phyloP scores from a whole-genome alignment of 1,140 invertebrate species.

The Belonocnema kinseyi region DNA sequence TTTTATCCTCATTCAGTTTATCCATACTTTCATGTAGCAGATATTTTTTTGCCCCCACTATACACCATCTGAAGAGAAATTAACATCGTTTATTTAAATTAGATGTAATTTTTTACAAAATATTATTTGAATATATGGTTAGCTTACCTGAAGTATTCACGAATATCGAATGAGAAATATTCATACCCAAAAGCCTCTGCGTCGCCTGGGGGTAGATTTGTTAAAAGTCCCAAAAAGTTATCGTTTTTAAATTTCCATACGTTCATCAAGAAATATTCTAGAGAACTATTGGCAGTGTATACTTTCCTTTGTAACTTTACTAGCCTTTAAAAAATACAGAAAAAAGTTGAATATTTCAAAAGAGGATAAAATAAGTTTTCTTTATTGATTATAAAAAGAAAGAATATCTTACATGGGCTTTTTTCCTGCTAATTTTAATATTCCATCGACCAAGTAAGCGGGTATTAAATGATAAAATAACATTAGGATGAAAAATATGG shows the following conservation, averaged over 20 bases:
- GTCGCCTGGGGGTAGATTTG: constrained; percentile 80
- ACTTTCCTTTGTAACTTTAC: constrained; percentile 88
- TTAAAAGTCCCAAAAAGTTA: constrained; percentile 81
- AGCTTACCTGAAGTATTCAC: constrained; percentile 64
- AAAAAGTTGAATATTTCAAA: constrained; percentile 10
- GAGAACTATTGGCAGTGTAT: constrained; percentile 83
- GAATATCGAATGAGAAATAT: constrained; percentile 53
- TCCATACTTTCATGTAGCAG: constrained; percentile 78
- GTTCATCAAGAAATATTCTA: constrained; percentile 87
- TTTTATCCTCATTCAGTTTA: constrained; percentile 69
- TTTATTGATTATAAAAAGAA: constrained; percentile 12
- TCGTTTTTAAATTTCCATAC: constrained; percentile 89
- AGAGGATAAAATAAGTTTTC: background rate
- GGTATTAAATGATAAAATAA: constrained; percentile 83
- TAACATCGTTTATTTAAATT: constrained; percentile 70
- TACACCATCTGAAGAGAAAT: constrained; percentile 74
- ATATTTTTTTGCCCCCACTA: constrained; percentile 77
- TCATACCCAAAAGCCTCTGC: constrained; percentile 80
- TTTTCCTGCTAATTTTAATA: constrained; percentile 78
- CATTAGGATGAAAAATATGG: constrained; percentile 76
- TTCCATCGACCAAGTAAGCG: constrained; percentile 81
- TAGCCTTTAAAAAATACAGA: constrained; percentile 77
- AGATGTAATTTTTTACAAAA: constrained; percentile 64
- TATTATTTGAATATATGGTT: constrained; percentile 20
- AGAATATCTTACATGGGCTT: constrained; percentile 83